A percentile compares a stretch with the other conserved stretches of the same genome.
phyloP scores from a whole-genome alignment of 1,140 invertebrate genomes.

The Lepidostoma basale region DNA sequence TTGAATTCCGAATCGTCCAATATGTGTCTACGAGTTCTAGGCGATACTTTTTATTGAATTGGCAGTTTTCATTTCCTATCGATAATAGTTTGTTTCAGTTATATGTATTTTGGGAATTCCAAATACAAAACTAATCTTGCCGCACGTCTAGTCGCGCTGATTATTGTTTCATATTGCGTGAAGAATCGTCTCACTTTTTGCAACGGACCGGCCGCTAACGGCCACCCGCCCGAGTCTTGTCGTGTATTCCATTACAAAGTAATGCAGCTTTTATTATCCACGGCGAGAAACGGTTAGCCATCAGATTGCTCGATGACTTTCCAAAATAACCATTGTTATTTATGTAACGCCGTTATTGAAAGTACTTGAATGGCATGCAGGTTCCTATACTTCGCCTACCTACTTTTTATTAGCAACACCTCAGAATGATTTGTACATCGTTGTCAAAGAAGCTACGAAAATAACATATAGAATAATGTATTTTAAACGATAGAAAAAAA shows the following conservation, averaged over 20 bases:
- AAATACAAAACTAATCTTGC: background rate
- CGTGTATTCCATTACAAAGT: slow-evolving; percentile 19
- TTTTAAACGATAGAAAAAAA: too few species aligned
- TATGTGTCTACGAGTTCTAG: too few species aligned
- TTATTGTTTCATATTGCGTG: slow-evolving; percentile 37
- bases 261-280: slow-evolving; percentile 18
- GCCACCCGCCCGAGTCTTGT: slow-evolving; percentile 4
- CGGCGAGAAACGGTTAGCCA: slow-evolving; percentile 10
- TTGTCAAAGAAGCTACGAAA: too few species aligned
- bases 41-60: too few species aligned
- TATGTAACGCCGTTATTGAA: slow-evolving; percentile 17
- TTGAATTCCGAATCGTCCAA: too few species aligned
- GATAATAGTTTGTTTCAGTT: background rate
- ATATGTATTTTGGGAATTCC: background rate
- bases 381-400: too few species aligned
- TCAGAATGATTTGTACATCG: too few species aligned
- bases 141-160: slow-evolving; percentile 14
- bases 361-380: background rate
- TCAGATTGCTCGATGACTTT: slow-evolving; percentile 26
- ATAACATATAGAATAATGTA: too few species aligned
- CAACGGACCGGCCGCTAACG: slow-evolving; percentile 34
- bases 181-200: slow-evolving; percentile 40
- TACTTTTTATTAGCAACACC: too few species aligned
- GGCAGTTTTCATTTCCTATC: background rate
- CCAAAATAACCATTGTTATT: slow-evolving; percentile 25